Evolutionary conservation across 1,140 invertebrate species (phyloP), one percentile per base, ranked within the genome.

Genomic region (Drosophila sproati): DNA sequence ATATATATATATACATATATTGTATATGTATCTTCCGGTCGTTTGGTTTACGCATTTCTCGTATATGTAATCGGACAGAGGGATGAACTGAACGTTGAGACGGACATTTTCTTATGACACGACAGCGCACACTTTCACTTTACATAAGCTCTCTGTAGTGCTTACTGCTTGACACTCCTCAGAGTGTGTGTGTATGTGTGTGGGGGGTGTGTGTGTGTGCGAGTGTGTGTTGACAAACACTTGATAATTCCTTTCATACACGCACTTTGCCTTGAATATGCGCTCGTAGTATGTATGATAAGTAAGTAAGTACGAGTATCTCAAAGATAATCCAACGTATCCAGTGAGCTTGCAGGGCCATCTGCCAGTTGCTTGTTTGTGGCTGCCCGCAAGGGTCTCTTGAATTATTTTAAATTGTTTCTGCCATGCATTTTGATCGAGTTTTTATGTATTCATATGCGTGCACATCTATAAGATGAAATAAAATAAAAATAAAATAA

Each of bases 161-260:
- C 60, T 81, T 69, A 82, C 69, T 60, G 61, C 34, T 48, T 56
- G 69, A 72, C 73, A 76, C 60, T 37, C 28, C 37, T 70, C 67
- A 32, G 37, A 37, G 41, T 47, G 57, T 28, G 35, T 32, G 51
- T 50, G 50, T 63, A 10, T 69, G 64, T 37, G 48, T 39, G 61
- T 7, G 55, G 43, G 66, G 39, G 45, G 64, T 59, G 55, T 5
- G 45, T 4, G 20, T 55, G 57, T 45, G 35, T 62, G 67, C 48
- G 54, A 55, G 20, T 71, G 70, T 80, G 69, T 88, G 85, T 88
- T 78, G 67, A 85, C 80, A 88, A 74, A 88, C 85, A 88, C 85
- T 89, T 89, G 85, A 85, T 88, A 88, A 89, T 88, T 89, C 78
- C 80, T 68, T 85, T 78, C 85, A 89, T 89, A 88, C 80, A 88